Evolutionary conservation across 1,140 invertebrate species (phyloP).

Genomic region (Megathymus violae): DNA sequence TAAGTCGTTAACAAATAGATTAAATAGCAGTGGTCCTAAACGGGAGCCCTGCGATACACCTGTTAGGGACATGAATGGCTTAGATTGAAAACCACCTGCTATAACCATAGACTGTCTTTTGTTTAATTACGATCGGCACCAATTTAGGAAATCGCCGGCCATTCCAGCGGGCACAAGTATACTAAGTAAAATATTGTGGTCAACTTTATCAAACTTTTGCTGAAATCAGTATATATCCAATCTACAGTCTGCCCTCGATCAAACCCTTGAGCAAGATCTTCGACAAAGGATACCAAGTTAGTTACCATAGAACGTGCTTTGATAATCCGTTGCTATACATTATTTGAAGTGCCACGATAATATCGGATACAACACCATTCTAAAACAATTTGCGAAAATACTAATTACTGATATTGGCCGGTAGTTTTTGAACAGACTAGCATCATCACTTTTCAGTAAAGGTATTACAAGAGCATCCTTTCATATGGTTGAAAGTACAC

Average conservation of each 20-base stretch:
- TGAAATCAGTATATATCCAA: not conserved
- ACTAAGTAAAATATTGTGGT: not conserved
- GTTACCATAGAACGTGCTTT: not conserved
- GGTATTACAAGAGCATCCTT: not conserved
- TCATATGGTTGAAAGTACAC: not conserved
- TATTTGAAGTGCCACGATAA: constrained; percentile 1
- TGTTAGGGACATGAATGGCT: not conserved
- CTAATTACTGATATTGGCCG: not conserved
- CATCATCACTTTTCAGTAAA: not conserved
- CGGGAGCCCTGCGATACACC: constrained; percentile 33
- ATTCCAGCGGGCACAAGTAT: not conserved
- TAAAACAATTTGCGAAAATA: not conserved
- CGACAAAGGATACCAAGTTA: not conserved
- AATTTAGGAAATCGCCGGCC: not conserved
- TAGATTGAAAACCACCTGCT: not conserved
- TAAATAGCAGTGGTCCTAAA: constrained; percentile 27
- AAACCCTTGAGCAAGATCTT: not conserved
- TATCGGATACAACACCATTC: not conserved
- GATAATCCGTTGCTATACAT: not conserved
- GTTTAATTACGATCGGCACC: not conserved
- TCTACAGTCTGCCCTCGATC: not conserved
- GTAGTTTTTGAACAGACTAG: not conserved
- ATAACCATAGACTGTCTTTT: not conserved
- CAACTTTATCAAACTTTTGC: not conserved
- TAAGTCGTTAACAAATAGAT: constrained; percentile 27